phyloP scores from a whole-genome alignment of 2,797 vertebrate genomes.

The Iguana delicatissima region DNA sequence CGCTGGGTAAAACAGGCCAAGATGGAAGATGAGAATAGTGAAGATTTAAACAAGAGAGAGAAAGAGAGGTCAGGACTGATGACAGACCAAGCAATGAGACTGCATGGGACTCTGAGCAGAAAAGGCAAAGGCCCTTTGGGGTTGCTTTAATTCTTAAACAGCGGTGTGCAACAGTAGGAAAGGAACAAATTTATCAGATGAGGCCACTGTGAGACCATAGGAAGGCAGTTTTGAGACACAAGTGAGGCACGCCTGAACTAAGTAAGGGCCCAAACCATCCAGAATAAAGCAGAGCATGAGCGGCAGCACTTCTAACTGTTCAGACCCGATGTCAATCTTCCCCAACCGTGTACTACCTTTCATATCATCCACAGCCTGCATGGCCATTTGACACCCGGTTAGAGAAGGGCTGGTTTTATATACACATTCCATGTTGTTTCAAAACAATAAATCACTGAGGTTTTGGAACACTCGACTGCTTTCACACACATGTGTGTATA shows the following conservation, averaged over 20 bases:
- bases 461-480: slow-evolving; percentile 8
- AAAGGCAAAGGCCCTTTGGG: neutral
- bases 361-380: neutral
- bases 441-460: slow-evolving; percentile 51
- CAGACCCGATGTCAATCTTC: neutral
- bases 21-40: neutral
- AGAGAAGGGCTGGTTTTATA: slow-evolving; percentile 11
- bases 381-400: neutral
- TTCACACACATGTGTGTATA: slow-evolving; percentile 1
- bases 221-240: neutral
- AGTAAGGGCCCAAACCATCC: neutral
- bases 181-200: neutral
- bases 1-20: neutral
- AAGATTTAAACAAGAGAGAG: too few species aligned
- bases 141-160: neutral
- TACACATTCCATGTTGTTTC: slow-evolving; percentile 28
- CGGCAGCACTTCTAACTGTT: neutral
- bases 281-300: neutral
- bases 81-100: neutral
- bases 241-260: neutral
- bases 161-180: neutral
- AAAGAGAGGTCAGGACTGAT: neutral
- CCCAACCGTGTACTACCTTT: neutral
- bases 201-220: neutral
- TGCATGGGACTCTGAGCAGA: neutral